Evolutionary conservation across 2,888 invertebrate genomes (phyloP), one percentile per base, ranked within the genome.

Genomic region (Dinocampus coccinellae): DNA sequence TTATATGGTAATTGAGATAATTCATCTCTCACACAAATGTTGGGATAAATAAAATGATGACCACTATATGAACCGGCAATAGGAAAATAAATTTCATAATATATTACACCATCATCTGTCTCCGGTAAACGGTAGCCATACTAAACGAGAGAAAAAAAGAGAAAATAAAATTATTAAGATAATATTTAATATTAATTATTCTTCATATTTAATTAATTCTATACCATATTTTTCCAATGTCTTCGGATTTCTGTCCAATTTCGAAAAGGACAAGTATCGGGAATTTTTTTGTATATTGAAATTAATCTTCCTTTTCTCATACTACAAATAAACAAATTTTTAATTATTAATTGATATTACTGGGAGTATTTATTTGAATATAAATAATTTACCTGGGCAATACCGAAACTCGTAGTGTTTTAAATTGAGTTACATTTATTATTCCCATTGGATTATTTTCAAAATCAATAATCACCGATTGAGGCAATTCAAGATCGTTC

Each of bases 161-260:
- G 20, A 36, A 58, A 62, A 61, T 9, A 13, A 20, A 68, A 29
- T 34, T 58, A 58, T 65, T 55, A n/a, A 13, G 16, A 39, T 24
- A 0, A 34, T 26, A 6, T 24, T 13, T 22, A 33, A 26, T 65
- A n/a, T 26, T 53, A 11, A 52, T 33, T 36, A 55, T 29, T 52
- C 52, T 11, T 24, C 34, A n/a, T 61, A 20, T 26, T 53, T 42
- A n/a, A n/a, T 39, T n/a, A 13, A 39, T 68, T 13, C 11, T 39
- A 34, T 78, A 87, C 87, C 86, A 87, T 86, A 73, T 87, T 86
- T 76, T 85, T 85, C 87, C 87, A 88, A 69, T 87, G 84, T 64
- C 82, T 80, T 22, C 82, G 79, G 33, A 87, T 68, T 9, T 85
- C 82, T 20, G 77, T 76, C 61, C 87, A 87, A 75, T 80, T 80